Percentiles rank a stretch among this genome's conserved stretches.
Conservation (phyloP, 2,888 invertebrate species). For the Campaea margaritaria region DNA sequence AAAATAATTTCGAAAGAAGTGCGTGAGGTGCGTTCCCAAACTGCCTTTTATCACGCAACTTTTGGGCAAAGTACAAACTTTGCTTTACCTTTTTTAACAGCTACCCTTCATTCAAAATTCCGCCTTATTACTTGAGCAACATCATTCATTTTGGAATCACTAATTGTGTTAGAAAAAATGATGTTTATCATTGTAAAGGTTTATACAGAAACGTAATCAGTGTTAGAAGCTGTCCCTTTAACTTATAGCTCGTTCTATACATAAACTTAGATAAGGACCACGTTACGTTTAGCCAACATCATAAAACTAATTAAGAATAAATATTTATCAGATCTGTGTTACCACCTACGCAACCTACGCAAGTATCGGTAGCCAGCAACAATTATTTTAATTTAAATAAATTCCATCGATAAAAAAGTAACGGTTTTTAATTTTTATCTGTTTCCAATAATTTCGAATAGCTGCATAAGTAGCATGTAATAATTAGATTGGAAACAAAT, state of each 20-base stretch:
- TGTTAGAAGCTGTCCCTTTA: constrained; percentile 68
- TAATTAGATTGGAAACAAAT: constrained; percentile 19
- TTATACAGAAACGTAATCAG: constrained; percentile 72
- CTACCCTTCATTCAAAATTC: constrained; percentile 40
- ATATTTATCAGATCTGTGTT: constrained; percentile 46
- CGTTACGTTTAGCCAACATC: constrained; percentile 57
- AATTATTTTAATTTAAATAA: constrained; percentile 32
- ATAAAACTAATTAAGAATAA: constrained; percentile 63
- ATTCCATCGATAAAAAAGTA: constrained; percentile 17
- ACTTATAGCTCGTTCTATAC: constrained; percentile 66
- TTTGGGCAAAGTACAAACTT: constrained; percentile 54
- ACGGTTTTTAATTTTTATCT: constrained; percentile 14
- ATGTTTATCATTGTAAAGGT: constrained; percentile 38
- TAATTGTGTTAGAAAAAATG: constrained; percentile 24
- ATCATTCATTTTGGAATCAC: constrained; percentile 30
- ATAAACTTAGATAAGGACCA: constrained; percentile 70
- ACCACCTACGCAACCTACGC: constrained; percentile 34
- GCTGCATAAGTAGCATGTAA: constrained; percentile 18
- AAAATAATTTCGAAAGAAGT: constrained; percentile 80
- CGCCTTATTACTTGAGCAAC: constrained; percentile 42
- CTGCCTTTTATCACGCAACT: constrained; percentile 71
- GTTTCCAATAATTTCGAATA: constrained; percentile 24
- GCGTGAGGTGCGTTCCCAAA: constrained; percentile 76
- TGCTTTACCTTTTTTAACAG: constrained; percentile 46
- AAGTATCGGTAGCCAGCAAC: constrained; percentile 24